Conservation (phyloP, 2,797 vertebrate genomes). For the Fringilla coelebs region DNA sequence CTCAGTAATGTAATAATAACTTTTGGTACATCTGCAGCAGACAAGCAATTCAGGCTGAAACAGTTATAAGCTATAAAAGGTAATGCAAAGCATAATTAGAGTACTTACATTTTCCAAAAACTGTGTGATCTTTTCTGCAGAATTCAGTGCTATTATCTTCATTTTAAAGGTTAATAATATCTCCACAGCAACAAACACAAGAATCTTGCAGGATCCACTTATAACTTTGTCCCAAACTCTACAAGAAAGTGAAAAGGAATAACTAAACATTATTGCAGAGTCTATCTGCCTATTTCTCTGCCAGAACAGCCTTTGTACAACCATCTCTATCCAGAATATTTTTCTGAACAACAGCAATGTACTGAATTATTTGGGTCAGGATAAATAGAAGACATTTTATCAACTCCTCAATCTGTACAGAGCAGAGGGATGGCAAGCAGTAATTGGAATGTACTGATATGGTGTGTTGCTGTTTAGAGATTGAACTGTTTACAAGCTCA, state of each 20-base stretch:
- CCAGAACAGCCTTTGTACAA: background rate
- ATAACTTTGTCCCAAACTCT: conserved; percentile 99
- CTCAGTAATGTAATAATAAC: background rate
- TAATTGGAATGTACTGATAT: background rate
- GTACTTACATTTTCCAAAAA: conserved; percentile 92
- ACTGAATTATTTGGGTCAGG: background rate
- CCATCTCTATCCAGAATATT: background rate
- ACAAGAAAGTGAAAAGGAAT: background rate
- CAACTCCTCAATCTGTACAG: background rate
- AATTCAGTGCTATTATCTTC: conserved; percentile 85
- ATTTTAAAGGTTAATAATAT: conserved; percentile 95
- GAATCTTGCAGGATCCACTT: conserved; percentile 97
- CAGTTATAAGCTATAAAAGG: background rate
- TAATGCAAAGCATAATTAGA: background rate
- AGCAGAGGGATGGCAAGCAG: background rate
- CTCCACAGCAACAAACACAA: conserved; percentile 95
- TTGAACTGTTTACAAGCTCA: background rate
- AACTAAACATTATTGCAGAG: background rate
- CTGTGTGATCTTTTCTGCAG: conserved; percentile 81
- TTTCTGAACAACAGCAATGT: background rate
- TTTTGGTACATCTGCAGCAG: background rate
- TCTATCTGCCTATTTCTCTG: background rate
- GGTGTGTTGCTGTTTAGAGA: background rate
- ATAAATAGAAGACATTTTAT: background rate
- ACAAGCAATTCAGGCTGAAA: background rate